Conservation (phyloP, 1,140 invertebrate species). For the Calosoma granatense region DNA sequence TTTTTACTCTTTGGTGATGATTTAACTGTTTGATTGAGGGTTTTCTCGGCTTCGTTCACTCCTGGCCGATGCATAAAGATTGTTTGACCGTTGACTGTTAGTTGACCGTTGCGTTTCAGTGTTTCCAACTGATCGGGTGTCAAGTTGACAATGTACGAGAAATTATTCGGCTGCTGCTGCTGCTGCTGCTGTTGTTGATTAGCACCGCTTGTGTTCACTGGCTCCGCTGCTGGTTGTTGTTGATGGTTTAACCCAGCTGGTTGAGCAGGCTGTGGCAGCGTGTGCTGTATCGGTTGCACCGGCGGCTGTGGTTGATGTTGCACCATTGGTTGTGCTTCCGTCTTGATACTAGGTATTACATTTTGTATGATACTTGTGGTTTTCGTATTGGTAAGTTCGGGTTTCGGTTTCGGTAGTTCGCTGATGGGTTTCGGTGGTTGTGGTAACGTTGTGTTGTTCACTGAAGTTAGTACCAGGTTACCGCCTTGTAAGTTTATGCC, state of each 20-base stretch:
- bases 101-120: constrained; percentile 31
- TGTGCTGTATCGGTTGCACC: constrained; percentile 17
- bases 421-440: not conserved
- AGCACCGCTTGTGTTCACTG: constrained; percentile 16
- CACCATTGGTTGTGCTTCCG: constrained; percentile 25
- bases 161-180: constrained; percentile 20
- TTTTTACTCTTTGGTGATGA: constrained; percentile 12
- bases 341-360: constrained; percentile 1
- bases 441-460: not conserved
- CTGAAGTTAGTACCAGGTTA: constrained; percentile 20
- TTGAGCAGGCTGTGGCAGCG: not conserved
- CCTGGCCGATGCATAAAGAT: constrained; percentile 34
- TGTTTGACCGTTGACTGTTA: constrained; percentile 34
- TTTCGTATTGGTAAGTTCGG: not conserved
- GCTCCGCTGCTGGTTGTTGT: not conserved
- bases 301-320: constrained; percentile 21
- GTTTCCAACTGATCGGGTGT: constrained; percentile 34
- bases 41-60: constrained; percentile 14
- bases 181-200: constrained; percentile 16
- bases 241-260: not conserved
- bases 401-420: not conserved
- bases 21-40: constrained; percentile 2
- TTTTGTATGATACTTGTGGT: constrained; percentile 7
- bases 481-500: constrained; percentile 25
- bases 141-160: constrained; percentile 33